Conservation (phyloP, 2,888 invertebrate genomes). For the Eulithis prunata region DNA sequence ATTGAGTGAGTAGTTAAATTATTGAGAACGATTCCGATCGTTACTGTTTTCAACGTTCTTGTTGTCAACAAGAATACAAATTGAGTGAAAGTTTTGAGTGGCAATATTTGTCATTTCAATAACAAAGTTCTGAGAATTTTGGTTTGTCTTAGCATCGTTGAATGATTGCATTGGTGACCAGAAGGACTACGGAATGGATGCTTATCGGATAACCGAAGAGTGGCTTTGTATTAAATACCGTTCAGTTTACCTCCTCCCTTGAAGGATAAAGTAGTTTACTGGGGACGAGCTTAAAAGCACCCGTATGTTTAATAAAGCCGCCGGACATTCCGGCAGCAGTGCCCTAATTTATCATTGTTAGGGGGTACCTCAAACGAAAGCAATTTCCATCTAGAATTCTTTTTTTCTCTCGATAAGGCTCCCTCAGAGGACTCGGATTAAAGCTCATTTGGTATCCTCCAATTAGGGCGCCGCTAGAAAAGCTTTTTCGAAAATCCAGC, state of each 20-base stretch:
- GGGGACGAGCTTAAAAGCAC: constrained; percentile 56
- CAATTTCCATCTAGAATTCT: constrained; percentile 69
- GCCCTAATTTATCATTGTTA: constrained; percentile 79
- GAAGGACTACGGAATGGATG: constrained; percentile 35
- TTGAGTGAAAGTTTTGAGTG: constrained; percentile 41
- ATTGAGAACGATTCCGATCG: constrained; percentile 27
- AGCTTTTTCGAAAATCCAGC: constrained; percentile 39
- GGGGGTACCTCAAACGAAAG: constrained; percentile 70
- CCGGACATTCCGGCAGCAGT: constrained; percentile 66
- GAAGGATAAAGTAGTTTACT: constrained; percentile 60
- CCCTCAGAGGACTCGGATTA: constrained; percentile 55
- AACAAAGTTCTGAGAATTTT: constrained; percentile 50
- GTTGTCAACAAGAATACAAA: constrained; percentile 42
- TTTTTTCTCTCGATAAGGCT: constrained; percentile 60
- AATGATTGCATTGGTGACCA: constrained; percentile 52
- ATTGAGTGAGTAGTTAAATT: constrained; percentile 25
- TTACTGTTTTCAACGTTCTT: constrained; percentile 31
- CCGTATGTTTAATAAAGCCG: constrained; percentile 73
- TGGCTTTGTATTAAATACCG: constrained; percentile 43
- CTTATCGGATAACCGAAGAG: constrained; percentile 48
- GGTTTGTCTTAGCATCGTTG: constrained; percentile 48
- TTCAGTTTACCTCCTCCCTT: constrained; percentile 53
- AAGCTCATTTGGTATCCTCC: constrained; percentile 59
- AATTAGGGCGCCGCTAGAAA: constrained; percentile 55
- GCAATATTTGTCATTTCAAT: constrained; percentile 47